Conservation (phyloP, 2,888 invertebrate species). For the Drosophila birchii region DNA sequence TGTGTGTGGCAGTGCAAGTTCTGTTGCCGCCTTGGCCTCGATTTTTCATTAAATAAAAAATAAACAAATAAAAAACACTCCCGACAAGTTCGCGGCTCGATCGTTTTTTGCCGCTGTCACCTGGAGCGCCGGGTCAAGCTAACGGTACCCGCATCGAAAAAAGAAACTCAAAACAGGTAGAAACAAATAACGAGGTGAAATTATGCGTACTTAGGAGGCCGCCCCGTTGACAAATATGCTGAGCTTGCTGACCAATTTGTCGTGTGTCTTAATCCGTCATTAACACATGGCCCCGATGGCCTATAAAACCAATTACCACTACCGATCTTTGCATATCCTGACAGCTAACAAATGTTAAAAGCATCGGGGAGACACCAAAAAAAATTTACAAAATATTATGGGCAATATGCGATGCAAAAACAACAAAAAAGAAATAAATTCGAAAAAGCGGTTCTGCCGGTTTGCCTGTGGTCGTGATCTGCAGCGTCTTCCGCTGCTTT, state of each 20-base stretch:
- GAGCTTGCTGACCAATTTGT: constrained; percentile 46
- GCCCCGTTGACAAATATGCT: constrained; percentile 29
- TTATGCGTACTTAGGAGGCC: constrained; percentile 47
- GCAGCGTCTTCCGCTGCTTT: constrained; percentile 51
- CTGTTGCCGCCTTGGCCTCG: constrained; percentile 39
- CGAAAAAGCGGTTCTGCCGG: constrained; percentile 75
- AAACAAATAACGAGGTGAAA: constrained; percentile 54
- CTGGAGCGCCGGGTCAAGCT: constrained; percentile 67
- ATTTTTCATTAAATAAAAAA: constrained; percentile 5
- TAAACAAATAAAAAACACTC: constrained; percentile 10
- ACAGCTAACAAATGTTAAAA: constrained; percentile 44
- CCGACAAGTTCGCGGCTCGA: constrained; percentile 26
- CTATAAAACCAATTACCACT: constrained; percentile 33
- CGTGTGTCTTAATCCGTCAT: constrained; percentile 32
- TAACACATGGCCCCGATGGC: constrained; percentile 4
- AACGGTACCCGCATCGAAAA: constrained; percentile 68
- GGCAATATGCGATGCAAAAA: constrained; percentile 15
- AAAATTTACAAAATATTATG: constrained; percentile 11
- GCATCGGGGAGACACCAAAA: constrained; percentile 50
- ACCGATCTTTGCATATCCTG: constrained; percentile 43
- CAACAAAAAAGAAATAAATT: constrained; percentile 31
- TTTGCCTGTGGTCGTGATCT: constrained; percentile 72
- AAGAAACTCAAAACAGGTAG: constrained; percentile 71
- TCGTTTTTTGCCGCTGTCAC: constrained; percentile 26
- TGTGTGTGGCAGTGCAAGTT: constrained; percentile 47